Conservation (phyloP, 2,113 vertebrate species). For the Chaetodon auriga region DNA sequence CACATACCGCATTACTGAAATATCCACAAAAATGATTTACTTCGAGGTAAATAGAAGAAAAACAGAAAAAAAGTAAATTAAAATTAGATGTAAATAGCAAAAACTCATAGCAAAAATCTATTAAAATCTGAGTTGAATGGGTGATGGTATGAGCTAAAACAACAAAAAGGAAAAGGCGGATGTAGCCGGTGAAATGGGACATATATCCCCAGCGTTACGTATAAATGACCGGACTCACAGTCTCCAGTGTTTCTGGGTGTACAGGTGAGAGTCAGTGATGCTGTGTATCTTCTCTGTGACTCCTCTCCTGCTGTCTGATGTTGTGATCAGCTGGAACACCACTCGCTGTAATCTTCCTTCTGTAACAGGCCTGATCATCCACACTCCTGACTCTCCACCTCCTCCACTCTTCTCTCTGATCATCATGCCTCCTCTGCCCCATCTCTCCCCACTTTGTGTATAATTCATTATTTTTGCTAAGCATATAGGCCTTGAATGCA, state of each 20-base stretch:
- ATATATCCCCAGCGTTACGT: too few relatives aligned
- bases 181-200: neutral
- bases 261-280: neutral
- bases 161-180: neutral
- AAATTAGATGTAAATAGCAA: neutral
- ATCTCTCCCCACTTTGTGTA: slow-evolving; percentile 22
- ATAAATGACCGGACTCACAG: neutral
- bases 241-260: neutral
- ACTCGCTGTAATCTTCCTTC: slow-evolving; percentile 14
- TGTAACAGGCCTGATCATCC: slow-evolving; percentile 29
- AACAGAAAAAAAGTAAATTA: too few relatives aligned
- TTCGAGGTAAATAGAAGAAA: neutral
- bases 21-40: neutral
- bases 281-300: neutral
- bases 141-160: neutral
- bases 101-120: neutral
- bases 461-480: slow-evolving; percentile 68
- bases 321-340: slow-evolving; percentile 19
- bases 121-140: neutral
- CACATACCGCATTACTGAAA: neutral
- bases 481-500: slow-evolving; percentile 44
- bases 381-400: neutral
- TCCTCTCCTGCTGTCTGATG: slow-evolving; percentile 15
- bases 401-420: slow-evolving; percentile 22
- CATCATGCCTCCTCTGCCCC: neutral